Conservation (phyloP, 2,113 vertebrate species). For the Halichoeres trimaculatus region DNA sequence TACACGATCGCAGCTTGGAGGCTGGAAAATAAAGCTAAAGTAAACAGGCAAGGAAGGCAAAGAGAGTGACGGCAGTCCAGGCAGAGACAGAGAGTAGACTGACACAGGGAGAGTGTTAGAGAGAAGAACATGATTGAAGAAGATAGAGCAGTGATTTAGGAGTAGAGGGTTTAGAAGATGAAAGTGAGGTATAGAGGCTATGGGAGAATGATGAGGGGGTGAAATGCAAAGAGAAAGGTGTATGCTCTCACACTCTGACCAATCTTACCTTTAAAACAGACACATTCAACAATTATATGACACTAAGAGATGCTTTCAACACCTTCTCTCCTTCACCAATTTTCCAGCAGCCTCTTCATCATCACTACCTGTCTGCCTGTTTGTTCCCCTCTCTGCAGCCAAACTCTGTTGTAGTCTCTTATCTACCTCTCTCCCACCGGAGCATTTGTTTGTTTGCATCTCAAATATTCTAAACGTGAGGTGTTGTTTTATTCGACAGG, state of each 20-base stretch:
- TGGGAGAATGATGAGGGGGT: not conserved
- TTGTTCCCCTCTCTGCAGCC: slow-evolving; percentile 14
- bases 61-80: slow-evolving; percentile 11
- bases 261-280: slow-evolving; percentile 32
- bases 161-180: slow-evolving; percentile 48
- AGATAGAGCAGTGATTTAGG: slow-evolving; percentile 44
- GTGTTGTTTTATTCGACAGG: slow-evolving; percentile 71
- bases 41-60: not conserved
- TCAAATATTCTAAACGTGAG: slow-evolving; percentile 74
- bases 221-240: slow-evolving; percentile 19
- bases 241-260: not conserved
- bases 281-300: slow-evolving; percentile 32
- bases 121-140: slow-evolving; percentile 39
- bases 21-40: slow-evolving; percentile 2
- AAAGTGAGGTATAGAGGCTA: slow-evolving; percentile 36
- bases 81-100: slow-evolving; percentile 15
- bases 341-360: not conserved
- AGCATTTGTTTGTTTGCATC: slow-evolving; percentile 81
- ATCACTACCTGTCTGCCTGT: slow-evolving; percentile 14
- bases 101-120: slow-evolving; percentile 3
- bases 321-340: not conserved
- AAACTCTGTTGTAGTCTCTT: slow-evolving; percentile 7
- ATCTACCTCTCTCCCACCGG: slow-evolving; percentile 52
- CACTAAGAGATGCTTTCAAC: slow-evolving; percentile 6
- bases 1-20: slow-evolving; percentile 49